Evolutionary conservation across 2,888 invertebrate species (phyloP).

Genomic region (Podotricha telesiphe): DNA sequence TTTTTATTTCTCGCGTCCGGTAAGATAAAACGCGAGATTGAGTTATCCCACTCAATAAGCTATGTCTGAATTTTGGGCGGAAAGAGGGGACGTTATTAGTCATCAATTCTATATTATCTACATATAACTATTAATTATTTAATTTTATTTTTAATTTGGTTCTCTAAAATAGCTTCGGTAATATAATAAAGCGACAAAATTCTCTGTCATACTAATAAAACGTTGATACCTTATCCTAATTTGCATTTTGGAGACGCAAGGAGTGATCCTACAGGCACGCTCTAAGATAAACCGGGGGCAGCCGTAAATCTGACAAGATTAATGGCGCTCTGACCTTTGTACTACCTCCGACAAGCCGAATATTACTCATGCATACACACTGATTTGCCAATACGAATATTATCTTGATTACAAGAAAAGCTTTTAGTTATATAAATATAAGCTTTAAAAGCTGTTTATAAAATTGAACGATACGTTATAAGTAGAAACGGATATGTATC

Average conservation of each 20-base stretch:
- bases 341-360: conserved; percentile 51
- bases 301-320: conserved; percentile 75
- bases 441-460: not conserved
- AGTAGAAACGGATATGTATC: too few relatives aligned
- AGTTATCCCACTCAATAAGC: too few relatives aligned
- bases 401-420: not conserved
- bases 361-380: conserved; percentile 52
- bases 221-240: conserved; percentile 35
- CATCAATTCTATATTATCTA: not conserved
- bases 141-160: not conserved
- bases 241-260: conserved; percentile 33
- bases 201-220: conserved; percentile 28
- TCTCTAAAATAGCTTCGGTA: not conserved
- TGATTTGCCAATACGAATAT: conserved; percentile 44
- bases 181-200: conserved; percentile 16
- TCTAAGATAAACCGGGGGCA: conserved; percentile 63
- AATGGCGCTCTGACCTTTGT: conserved; percentile 64
- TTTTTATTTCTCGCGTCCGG: too few relatives aligned
- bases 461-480: not conserved
- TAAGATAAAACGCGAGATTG: too few relatives aligned
- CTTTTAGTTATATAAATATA: not conserved
- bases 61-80: too few relatives aligned
- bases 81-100: too few relatives aligned
- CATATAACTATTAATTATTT: not conserved
- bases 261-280: conserved; percentile 55